Percentiles rank a stretch among this genome's conserved stretches.
phyloP scores from a whole-genome alignment of 2,113 vertebrate species.

The Cinclus cinclus region DNA sequence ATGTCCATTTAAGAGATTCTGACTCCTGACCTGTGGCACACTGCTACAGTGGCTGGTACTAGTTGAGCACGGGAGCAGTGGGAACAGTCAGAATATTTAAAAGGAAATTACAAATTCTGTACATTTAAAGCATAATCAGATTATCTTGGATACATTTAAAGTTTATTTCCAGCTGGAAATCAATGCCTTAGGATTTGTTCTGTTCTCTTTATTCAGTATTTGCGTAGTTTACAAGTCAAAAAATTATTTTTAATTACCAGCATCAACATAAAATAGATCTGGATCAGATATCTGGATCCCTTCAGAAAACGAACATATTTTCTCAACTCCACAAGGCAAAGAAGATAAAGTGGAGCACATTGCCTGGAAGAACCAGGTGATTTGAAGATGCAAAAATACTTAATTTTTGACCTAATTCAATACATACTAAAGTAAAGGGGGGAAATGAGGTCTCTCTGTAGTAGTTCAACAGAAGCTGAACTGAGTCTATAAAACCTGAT shows the following conservation, averaged over 20 bases:
- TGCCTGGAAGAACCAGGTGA: conserved; percentile 41
- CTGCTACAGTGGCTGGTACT: background rate
- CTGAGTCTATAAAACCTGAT: background rate
- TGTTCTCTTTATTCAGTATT: conserved; percentile 23
- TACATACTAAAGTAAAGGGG: background rate
- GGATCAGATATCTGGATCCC: conserved; percentile 28
- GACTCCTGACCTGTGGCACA: background rate
- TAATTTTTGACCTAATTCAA: conserved; percentile 6
- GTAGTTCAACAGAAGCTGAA: background rate
- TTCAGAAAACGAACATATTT: conserved; percentile 21
- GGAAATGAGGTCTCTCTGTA: background rate
- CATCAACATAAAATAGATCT: conserved; percentile 38
- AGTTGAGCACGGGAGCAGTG: background rate
- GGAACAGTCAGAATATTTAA: background rate
- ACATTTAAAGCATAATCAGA: conserved; percentile 5
- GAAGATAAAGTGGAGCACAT: conserved; percentile 8
- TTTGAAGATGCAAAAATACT: conserved; percentile 1
- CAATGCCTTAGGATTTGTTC: conserved; percentile 32
- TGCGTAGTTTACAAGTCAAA: conserved; percentile 49
- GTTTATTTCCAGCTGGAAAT: conserved; percentile 7
- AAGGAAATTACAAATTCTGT: conserved; percentile 8
- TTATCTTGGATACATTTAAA: conserved; percentile 28
- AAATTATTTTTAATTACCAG: conserved; percentile 49
- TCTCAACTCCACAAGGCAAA: conserved; percentile 34
- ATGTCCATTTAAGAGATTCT: background rate